Percentiles rank a stretch among this genome's conserved stretches.
Evolutionary conservation across 1,140 invertebrate species (phyloP).

Genomic region (Branchinecta lynchi): DNA sequence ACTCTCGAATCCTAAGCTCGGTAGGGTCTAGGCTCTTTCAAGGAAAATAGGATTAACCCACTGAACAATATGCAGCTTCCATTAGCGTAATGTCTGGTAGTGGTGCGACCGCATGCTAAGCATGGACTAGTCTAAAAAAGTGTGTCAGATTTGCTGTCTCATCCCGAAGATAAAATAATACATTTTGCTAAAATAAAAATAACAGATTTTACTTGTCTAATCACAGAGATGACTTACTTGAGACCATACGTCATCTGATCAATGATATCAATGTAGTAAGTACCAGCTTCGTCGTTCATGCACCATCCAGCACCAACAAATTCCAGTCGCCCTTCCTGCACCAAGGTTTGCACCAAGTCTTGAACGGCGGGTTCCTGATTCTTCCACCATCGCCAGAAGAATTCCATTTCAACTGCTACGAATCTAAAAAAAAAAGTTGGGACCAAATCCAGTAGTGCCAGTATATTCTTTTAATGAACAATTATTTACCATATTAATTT

Average conservation of each 20-base stretch:
- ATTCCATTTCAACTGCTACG: conserved; percentile 38
- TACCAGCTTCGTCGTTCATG: conserved; percentile 29
- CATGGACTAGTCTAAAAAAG: too few species aligned
- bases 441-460: conserved; percentile 2
- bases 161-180: too few species aligned
- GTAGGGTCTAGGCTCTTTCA: too few species aligned
- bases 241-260: conserved; percentile 39
- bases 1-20: too few species aligned
- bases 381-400: conserved; percentile 39
- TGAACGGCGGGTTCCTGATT: conserved; percentile 31
- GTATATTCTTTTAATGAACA: background rate
- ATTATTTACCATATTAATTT: background rate
- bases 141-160: too few species aligned
- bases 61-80: too few species aligned
- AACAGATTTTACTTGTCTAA: too few species aligned
- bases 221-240: conserved; percentile 21
- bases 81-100: too few species aligned
- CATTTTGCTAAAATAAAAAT: too few species aligned
- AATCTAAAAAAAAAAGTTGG: conserved; percentile 25
- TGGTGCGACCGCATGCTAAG: too few species aligned
- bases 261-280: conserved; percentile 35
- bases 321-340: conserved; percentile 35
- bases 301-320: conserved; percentile 36
- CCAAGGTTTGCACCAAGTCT: conserved; percentile 29
- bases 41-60: too few species aligned